Conservation (phyloP, 2,113 vertebrate species). For the Phaetusa simplex region DNA sequence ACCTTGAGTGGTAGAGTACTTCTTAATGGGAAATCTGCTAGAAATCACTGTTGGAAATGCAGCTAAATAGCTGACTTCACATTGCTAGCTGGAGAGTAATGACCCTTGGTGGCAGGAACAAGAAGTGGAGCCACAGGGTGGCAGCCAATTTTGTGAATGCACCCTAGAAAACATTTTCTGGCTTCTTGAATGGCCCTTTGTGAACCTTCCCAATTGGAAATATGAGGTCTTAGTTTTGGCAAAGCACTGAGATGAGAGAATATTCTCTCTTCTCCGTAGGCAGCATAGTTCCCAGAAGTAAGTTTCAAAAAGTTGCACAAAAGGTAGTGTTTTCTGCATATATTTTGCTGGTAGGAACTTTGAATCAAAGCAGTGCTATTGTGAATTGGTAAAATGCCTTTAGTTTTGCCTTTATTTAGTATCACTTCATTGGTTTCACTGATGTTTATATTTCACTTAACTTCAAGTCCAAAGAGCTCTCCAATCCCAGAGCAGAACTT, state of each 20-base stretch:
- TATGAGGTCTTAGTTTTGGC: background rate
- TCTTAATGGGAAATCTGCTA: background rate
- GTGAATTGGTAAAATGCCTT: background rate
- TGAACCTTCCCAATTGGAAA: background rate
- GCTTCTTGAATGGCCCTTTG: background rate
- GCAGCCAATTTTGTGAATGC: background rate
- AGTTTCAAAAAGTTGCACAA: background rate
- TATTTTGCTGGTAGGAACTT: background rate
- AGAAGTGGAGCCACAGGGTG: background rate
- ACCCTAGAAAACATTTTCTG: background rate
- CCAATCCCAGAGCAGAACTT: background rate
- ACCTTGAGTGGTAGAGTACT: background rate
- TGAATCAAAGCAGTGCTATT: background rate
- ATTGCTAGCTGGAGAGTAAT: background rate
- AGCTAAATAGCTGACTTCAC: background rate
- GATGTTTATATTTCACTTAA: background rate
- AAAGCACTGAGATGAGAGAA: background rate
- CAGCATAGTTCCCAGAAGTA: background rate
- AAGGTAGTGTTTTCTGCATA: background rate
- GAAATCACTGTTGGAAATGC: background rate
- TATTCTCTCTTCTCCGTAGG: background rate
- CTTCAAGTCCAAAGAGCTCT: background rate
- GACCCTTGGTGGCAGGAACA: background rate
- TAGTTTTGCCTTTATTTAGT: background rate
- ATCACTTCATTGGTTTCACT: background rate